Evolutionary conservation across 2,888 invertebrate species (phyloP), one percentile per base, ranked within the genome.

Genomic region (Callosobruchus maculatus): DNA sequence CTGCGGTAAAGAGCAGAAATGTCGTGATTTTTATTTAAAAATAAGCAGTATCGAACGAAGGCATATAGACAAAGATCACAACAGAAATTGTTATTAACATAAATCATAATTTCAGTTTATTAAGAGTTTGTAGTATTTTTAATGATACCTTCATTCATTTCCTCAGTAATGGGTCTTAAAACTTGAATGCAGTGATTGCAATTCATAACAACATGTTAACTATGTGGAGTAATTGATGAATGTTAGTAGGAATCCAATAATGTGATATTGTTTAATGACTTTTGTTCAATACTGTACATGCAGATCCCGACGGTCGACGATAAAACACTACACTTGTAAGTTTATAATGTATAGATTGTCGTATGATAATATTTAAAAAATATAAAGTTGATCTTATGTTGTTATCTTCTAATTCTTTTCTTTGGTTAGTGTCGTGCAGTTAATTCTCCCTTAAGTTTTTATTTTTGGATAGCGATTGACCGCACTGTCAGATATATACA

Each of bases 341-440:
- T 85, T 86, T 85, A 84, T 85, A 84, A 80, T 85, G 84, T 84
- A 84, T 82, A 84, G 81, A 84, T 82, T 85, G 85, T 85, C 85
- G 84, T 85, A 84, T 84, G 49, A 49, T 26, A 26, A 85, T 85
- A 84, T 82, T 83, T 77, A 80, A 78, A 82, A 80, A 80, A 79
- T 81, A 81, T 82, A 82, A 81, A 83, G 79, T 82, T 82, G 82
- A 82, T 83, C 81, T 84, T 84, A 79, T 82, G 83, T 85, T 84
- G 83, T 84, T 83, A 84, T 82, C 81, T 80, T 80, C 78, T 81
- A 78, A 73, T 75, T 78, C n/a, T 77, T 75, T 77, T 81, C 80
- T 82, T 83, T 83, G 80, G 83, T 84, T 85, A 83, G 83, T 84
- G 83, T 82, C 84, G 84, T 85, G 83, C 83, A 82, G 82, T 83